Evolutionary conservation across 2,113 vertebrate species (phyloP), one percentile per base, ranked within the genome.

Genomic region (Tympanuchus pallidicinctus): DNA sequence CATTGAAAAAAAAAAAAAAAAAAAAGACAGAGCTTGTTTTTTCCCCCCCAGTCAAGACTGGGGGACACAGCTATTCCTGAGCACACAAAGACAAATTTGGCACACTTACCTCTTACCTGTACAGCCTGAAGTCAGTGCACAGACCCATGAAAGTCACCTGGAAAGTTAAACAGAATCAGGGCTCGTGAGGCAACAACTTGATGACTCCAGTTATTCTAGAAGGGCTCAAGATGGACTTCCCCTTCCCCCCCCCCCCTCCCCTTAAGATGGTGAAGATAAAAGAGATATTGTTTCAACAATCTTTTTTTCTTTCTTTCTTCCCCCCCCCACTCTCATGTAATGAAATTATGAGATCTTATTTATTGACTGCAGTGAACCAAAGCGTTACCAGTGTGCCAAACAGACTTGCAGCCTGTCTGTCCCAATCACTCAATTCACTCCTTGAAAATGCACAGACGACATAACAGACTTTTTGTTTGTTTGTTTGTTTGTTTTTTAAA

Each of bases 101-200:
- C 45, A 73, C 3, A 32, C 32, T 80, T 2, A 59, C 86, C 11
- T 74, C 93, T 95, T 94, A 96, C 94, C 93, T 95, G 82, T 56
- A n/a, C 63, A 45, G 24, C 57, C 10, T n/a, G 87, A 70, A 81
- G 56, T 43, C 86, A 60, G 65, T 0, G 1, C 69, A 67, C 30
- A 32, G 63, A 76, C 59, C 75, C 40, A 47, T 12, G 56, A 48
- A 92, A 88, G 65, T 57, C 42, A 10, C 52, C 69, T 71, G 69
- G 61, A 36, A 83, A 90, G 88, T 60, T 57, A 50, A 75, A 50
- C 19, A 66, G 47, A 30, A 92, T 27, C 50, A 40, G 47, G 32
- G 57, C 30, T 79, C 36, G 25, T 3, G 2, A 85, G 40, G 54
- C 34, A 61, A 47, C 34, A 89, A 43, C 61, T n/a, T 36, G 63